Percentiles rank a stretch among this genome's conserved stretches.
These are phyloP conservation scores for Zootoca vivipara DNA, from an alignment of 2,113 vertebrate species.

Conservation along the genomic window DNA sequence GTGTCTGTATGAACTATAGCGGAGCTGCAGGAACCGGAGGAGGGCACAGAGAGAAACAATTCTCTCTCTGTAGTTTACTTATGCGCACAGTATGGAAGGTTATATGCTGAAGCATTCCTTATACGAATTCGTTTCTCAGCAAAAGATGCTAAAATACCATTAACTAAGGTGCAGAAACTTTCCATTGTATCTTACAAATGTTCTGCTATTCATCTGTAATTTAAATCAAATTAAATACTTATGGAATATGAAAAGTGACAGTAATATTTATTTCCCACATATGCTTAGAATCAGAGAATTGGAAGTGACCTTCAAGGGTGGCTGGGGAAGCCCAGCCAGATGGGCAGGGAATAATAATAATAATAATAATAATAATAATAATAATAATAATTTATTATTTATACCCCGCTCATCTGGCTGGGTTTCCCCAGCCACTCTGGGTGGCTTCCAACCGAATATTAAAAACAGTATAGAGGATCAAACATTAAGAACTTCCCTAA, in stretches of 20 bases:
- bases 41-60: not conserved
- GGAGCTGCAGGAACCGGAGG: not conserved
- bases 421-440: too few species aligned
- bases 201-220: not conserved
- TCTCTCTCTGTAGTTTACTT: not conserved
- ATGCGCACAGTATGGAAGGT: not conserved
- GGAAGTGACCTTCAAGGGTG: too few species aligned
- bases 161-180: not conserved
- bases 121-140: not conserved
- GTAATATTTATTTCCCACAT: not conserved
- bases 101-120: not conserved
- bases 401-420: too few species aligned
- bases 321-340: too few species aligned
- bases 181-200: too few species aligned
- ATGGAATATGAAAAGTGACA: not conserved
- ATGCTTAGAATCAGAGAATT: too few species aligned
- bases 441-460: too few species aligned
- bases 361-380: too few species aligned
- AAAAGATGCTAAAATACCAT: not conserved
- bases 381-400: too few species aligned
- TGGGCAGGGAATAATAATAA: too few species aligned
- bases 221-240: not conserved
- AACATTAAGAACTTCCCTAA: too few species aligned
- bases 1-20: not conserved
- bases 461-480: too few species aligned